A percentile compares a stretch with the other conserved stretches of the same genome.
phyloP scores from a whole-genome alignment of 2,888 invertebrate species.

The Caenorhabditis doughertyi region DNA sequence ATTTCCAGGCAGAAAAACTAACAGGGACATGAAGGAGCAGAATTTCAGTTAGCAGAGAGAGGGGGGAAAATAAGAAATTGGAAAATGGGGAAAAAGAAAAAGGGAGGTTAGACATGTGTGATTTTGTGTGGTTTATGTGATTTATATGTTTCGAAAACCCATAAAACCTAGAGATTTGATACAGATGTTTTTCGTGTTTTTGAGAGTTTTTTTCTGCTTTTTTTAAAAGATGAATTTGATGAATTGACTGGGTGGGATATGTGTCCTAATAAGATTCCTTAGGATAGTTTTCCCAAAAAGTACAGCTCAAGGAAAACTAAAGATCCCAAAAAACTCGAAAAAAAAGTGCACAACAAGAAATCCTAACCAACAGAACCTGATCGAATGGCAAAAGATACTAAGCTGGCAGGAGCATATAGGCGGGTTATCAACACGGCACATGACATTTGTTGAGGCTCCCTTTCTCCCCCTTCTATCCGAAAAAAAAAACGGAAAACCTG shows the following conservation, averaged over 20 bases:
- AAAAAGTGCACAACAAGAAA: constrained; percentile 5
- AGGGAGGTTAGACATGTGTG: constrained; percentile 40
- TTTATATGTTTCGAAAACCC: constrained; percentile 48
- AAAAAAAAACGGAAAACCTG: constrained; percentile 29
- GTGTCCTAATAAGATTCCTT: too few species aligned
- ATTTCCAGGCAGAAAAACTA: constrained; percentile 18
- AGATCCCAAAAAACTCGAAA: too few species aligned
- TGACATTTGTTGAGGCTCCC: constrained; percentile 45
- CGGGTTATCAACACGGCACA: constrained; percentile 58
- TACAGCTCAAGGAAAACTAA: too few species aligned
- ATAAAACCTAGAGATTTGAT: constrained; percentile 42
- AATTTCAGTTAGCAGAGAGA: not conserved
- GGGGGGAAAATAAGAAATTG: not conserved
- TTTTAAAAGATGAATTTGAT: too few species aligned
- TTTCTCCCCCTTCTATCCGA: not conserved
- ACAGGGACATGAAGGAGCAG: constrained; percentile 34
- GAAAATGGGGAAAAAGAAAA: too few species aligned
- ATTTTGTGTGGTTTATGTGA: constrained; percentile 37
- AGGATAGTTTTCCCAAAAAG: too few species aligned
- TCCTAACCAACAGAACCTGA: not conserved
- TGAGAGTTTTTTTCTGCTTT: too few species aligned
- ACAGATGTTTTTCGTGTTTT: constrained; percentile 45
- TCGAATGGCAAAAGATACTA: constrained; percentile 39
- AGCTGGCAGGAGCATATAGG: constrained; percentile 34
- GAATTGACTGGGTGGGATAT: not conserved